These are phyloP conservation scores for Microctenopoma stevenorrisi DNA, from an alignment of 2,797 vertebrate species.

Conservation along the genomic window DNA sequence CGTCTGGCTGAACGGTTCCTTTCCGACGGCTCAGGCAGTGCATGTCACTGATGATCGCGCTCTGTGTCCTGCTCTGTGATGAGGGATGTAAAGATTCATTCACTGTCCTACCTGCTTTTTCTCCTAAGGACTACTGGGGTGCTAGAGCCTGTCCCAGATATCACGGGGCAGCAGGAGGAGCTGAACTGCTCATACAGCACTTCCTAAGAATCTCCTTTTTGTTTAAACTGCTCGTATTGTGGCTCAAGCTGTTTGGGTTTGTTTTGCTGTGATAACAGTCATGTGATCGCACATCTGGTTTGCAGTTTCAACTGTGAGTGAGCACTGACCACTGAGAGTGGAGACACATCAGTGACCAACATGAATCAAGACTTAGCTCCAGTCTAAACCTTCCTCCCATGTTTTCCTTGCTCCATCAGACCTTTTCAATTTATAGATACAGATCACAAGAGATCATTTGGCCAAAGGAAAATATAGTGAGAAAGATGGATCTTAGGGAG, in stretches of 20 bases:
- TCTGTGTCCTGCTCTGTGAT: too few relatives aligned
- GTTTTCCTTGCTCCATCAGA: not conserved
- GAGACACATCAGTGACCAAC: not conserved
- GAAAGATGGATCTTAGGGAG: not conserved
- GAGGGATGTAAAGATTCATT: too few relatives aligned
- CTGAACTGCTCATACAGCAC: too few relatives aligned
- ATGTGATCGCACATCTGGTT: constrained; percentile 42
- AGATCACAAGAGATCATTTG: constrained; percentile 2
- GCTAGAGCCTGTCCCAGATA: too few relatives aligned
- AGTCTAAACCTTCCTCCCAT: constrained; percentile 16
- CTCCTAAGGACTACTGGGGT: too few relatives aligned
- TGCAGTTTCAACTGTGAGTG: constrained; percentile 1
- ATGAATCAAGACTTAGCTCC: constrained; percentile 18
- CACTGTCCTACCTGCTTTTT: too few relatives aligned
- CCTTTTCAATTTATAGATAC: constrained; percentile 17
- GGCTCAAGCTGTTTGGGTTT: not conserved
- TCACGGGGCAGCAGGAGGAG: too few relatives aligned
- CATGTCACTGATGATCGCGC: too few relatives aligned
- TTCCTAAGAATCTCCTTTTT: too few relatives aligned
- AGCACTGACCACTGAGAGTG: not conserved
- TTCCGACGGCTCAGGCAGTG: too few relatives aligned
- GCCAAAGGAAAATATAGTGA: not conserved
- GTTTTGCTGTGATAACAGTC: not conserved
- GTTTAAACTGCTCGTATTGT: too few relatives aligned
- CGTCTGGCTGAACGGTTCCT: too few relatives aligned